Percentiles rank a stretch among this genome's conserved stretches.
Conservation (phyloP, 2,888 invertebrate species). For the Dynastes grantii region DNA sequence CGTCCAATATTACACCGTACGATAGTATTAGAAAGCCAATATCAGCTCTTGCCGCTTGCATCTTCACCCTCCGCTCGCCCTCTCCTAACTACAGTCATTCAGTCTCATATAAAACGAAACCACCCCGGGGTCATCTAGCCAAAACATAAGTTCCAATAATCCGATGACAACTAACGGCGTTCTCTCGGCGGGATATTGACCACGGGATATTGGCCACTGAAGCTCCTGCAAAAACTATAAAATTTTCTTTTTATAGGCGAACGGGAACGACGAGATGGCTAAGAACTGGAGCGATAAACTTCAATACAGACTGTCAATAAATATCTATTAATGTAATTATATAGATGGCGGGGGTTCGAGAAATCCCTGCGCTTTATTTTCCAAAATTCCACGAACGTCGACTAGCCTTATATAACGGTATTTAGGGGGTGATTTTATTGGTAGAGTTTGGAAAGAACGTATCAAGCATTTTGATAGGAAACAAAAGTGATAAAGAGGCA, state of each 20-base stretch:
- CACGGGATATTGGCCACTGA: constrained; percentile 30
- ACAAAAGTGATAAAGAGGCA: too few relatives aligned
- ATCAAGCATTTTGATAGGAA: too few relatives aligned
- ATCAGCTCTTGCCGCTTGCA: neutral
- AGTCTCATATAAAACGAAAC: constrained; percentile 26
- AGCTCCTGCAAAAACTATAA: constrained; percentile 38
- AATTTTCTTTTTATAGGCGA: constrained; percentile 39
- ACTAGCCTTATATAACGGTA: neutral
- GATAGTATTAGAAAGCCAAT: neutral
- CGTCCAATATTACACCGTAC: neutral
- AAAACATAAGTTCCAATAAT: constrained; percentile 43
- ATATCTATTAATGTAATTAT: constrained; percentile 41
- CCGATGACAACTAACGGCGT: constrained; percentile 38
- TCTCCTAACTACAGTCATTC: constrained; percentile 22
- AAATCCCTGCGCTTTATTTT: constrained; percentile 14
- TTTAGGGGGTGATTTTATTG: constrained; percentile 7
- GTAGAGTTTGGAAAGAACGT: neutral
- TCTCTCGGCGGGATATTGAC: constrained; percentile 40
- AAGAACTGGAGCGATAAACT: constrained; percentile 25
- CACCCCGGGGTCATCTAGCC: constrained; percentile 24
- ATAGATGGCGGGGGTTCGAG: constrained; percentile 13
- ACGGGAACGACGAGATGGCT: constrained; percentile 13
- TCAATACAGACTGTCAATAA: constrained; percentile 37
- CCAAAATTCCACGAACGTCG: neutral
- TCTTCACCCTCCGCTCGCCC: neutral